Base-by-base conservation (phyloP, 1,140 invertebrate genomes). In the Aphaenogaster ashmeadi region DNA sequence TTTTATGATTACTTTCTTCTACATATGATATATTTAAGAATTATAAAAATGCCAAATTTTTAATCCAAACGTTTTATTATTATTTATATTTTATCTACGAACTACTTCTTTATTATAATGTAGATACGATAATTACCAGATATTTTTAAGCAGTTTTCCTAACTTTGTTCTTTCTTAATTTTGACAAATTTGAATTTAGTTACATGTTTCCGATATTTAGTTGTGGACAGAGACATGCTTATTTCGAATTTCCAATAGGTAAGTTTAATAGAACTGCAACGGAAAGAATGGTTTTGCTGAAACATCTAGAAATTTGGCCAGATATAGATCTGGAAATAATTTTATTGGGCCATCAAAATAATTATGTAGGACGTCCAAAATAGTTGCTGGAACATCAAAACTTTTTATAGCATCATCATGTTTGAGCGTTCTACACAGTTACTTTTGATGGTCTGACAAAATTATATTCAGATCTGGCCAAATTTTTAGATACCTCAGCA, bases 1-100 rank as follows among this genome's bases (percentile, higher is more conserved):
- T 36, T 41, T 67, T 44, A 38, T 27, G 36, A 69, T 80, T 64
- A 66, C 36, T 80, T 52, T 80, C n/a, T 38, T 44, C 13, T 78
- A 44, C 27, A 15, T 27, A 27, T 18, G 21, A 64, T 66, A 44
- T 21, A 27, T 67, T 3, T 67, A 67, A 67, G 18, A 80, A 33
- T 56, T 9, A 54, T 72, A 52, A 33, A 52, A 38, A 36, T 0
- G 0, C n/a, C 15, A 64, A 64, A 64, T 47, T 36, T 36, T 38
- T 54, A 9, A 5, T 71, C 5, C 6, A 54, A 0, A 54, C 2
- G 0, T 74, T 21, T 33, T 18, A n/a, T 56, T 54, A 41, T 9
- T 27, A 41, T 66, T 66, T 36, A n/a, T 56, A 13, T 74, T 72
- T 74, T 54, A 54, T 56, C 11, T 38, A 56, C 0, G 5, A 38